These are phyloP conservation scores for Platycercus adscitus DNA, from an alignment of 2,113 vertebrate genomes.

Conservation along the genomic window DNA sequence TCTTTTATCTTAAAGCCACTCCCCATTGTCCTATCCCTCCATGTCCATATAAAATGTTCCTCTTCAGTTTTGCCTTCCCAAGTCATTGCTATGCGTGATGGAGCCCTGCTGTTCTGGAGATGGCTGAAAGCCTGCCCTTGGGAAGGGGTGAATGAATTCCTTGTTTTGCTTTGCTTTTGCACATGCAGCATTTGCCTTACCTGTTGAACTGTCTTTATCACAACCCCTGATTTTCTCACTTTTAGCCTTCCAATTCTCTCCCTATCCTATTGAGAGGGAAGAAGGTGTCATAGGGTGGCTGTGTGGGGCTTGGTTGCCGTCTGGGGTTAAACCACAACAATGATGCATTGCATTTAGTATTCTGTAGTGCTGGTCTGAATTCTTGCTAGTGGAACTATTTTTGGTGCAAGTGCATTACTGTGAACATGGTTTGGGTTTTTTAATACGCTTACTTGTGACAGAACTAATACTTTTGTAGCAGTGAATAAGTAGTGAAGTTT, in stretches of 20 bases:
- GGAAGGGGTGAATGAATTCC: neutral
- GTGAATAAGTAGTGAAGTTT: neutral
- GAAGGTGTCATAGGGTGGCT: neutral
- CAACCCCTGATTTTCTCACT: neutral
- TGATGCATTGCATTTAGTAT: neutral
- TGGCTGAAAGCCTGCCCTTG: neutral
- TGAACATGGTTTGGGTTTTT: neutral
- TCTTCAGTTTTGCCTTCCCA: neutral
- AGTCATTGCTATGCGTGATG: neutral
- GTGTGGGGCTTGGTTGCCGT: neutral
- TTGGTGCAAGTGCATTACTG: neutral
- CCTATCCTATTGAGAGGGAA: neutral
- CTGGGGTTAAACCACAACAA: neutral
- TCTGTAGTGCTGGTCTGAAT: accelerated
- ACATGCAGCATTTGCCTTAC: neutral
- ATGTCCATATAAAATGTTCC: neutral
- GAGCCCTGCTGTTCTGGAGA: neutral
- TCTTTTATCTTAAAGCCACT: neutral
- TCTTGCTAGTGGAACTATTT: accelerated
- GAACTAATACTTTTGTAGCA: neutral
- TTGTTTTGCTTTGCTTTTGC: neutral
- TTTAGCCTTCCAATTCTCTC: neutral
- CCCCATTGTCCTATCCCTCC: neutral
- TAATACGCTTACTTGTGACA: accelerated
- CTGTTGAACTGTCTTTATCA: neutral